Base-by-base conservation (phyloP, 2,888 invertebrate genomes). In the Alcis repandata region DNA sequence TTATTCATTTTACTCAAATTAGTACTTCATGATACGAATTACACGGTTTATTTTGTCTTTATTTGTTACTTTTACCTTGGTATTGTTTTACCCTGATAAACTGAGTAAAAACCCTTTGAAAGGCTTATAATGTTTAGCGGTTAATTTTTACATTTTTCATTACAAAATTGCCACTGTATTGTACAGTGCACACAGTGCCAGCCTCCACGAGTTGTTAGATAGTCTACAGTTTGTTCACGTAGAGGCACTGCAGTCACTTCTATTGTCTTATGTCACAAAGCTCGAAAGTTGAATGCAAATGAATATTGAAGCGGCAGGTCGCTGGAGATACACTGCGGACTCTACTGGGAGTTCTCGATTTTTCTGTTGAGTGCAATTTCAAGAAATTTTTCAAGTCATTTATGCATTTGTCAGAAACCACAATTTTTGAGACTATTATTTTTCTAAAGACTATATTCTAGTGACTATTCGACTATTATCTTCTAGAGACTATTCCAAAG, bases 241-340 rank as follows among this genome's bases (percentile, higher is more conserved):
- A 58, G 58, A 11, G 33, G n/a, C 32, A 41, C 38, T 59, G 40
- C 52, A 63, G 59, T 62, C 53, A 33, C 52, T 60, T 41, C 72
- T 68, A 84, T 85, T 86, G 84, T 84, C 80, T 84, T 76, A 70
- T 63, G 75, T 73, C 72, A 76, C 76, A 79, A 80, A 82, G 79
- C 82, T 82, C 76, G 73, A 81, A 86, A 79, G 80, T 73, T 82
- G 83, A 84, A 86, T 80, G 79, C 77, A 79, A 82, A 87, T 86
- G 84, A 86, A 85, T 85, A 85, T 83, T 84, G 82, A 83, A 85
- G 77, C 80, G 78, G 70, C 79, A 73, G 74, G 67, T 36, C 36
- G 38, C 59, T 60, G 49, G 72, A 65, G 66, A 73, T 68, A 66
- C 70, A 63, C 71, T 65, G 63, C 58, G 58, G 62, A 45, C 32